Evolutionary conservation across 2,797 vertebrate species (phyloP), one percentile per base, ranked within the genome.

Genomic region (Agapornis canus): DNA sequence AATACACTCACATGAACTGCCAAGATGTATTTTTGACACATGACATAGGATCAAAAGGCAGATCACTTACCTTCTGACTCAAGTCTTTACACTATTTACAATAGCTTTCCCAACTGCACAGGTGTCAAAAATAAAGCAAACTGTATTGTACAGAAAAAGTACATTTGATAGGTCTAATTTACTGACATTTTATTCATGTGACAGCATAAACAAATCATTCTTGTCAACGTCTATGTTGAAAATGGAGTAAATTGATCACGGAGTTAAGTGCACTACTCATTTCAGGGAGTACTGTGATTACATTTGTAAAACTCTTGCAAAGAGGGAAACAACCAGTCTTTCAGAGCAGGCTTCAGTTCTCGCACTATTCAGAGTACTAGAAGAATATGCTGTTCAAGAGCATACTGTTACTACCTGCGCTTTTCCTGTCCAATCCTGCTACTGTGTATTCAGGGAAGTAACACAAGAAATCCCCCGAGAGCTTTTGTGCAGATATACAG

Each of bases 191-290:
- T 94, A 97, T 96, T 97, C 87, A 79, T 94, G 92, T 90, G 97
- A 96, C 94, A 97, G 91, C 69, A 87, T 91, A 97, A 97, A 97
- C 96, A 97, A 97, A 97, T 96, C 96, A 95, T 96, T 97, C 97
- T 96, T 97, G 95, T 97, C 96, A 97, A 97, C 96, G 94, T 87
- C 89, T 87, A 66, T 96, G 95, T 81, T 95, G 96, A 97, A 97
- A 97, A 92, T 56, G 82, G 92, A 96, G 94, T 92, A 97, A 98
- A 97, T 93, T 90, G 96, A 97, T 96, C 61, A 42, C 73, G 52
- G 78, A 97, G 91, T 94, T 79, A 95, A 96, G 92, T 81, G 92
- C 76, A 90, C 83, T 87, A 94, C 95, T 97, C 96, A 96, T 97
- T 97, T 90, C 82, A 94, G 88, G 79, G 92, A 90, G 86, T 94